Evolutionary conservation across 1,140 invertebrate genomes (phyloP).

Genomic region (Psilanteris sp.): DNA sequence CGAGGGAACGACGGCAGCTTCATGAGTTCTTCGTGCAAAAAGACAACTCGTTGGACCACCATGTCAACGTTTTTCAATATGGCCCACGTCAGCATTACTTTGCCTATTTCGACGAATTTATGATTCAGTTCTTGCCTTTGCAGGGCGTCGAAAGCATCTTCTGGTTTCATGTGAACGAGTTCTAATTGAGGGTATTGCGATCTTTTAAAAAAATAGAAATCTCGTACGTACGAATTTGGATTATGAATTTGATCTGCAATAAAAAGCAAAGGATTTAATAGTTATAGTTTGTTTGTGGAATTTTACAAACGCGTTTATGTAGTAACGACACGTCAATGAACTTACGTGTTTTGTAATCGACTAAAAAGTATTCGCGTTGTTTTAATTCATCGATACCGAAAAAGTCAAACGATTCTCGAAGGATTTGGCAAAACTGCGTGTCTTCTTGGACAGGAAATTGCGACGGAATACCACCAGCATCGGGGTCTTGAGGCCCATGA

Average conservation of each 20-base stretch:
- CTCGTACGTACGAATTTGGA: constrained; percentile 94
- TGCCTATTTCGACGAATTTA: constrained; percentile 98
- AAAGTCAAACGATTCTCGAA: constrained; percentile 97
- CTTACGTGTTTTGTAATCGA: constrained; percentile 98
- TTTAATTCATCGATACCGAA: constrained; percentile 96
- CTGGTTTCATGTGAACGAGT: constrained; percentile 95
- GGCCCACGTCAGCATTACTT: constrained; percentile 93
- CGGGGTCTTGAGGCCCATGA: constrained; percentile 93
- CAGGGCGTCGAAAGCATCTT: constrained; percentile 93
- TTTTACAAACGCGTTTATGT: no score
- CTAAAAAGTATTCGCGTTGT: constrained; percentile 94
- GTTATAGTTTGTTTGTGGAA: no score
- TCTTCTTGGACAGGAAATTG: constrained; percentile 99
- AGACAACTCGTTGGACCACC: constrained; percentile 97
- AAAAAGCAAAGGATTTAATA: constrained; percentile 12
- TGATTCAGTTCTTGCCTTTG: constrained; percentile 95
- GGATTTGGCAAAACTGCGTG: constrained; percentile 97
- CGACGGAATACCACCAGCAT: constrained; percentile 96
- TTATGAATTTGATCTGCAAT: constrained; percentile 94
- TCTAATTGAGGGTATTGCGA: constrained; percentile 98
- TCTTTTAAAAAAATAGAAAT: constrained; percentile 99
- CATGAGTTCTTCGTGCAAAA: constrained; percentile 99
- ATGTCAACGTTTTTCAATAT: constrained; percentile 94
- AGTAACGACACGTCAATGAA: background rate
- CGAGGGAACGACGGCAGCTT: constrained; percentile 98